Evolutionary conservation across 2,888 invertebrate species (phyloP), one percentile per base, ranked within the genome.

Genomic region (Cerastis leucographa): DNA sequence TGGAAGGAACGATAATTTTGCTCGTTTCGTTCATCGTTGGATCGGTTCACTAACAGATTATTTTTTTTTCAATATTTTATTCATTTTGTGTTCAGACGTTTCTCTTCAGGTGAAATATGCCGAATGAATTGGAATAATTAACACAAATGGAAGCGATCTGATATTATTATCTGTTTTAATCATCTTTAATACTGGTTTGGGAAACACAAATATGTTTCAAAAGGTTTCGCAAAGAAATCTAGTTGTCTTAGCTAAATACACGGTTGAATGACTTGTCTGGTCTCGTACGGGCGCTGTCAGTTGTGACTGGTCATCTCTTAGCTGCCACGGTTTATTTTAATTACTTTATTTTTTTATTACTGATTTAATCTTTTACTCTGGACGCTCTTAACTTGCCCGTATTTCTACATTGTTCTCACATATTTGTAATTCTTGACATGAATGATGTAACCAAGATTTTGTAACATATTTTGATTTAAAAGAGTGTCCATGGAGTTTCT

Each of bases 181-280:
- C 1, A 62, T 56, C 17, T 61, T 51, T 9, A 42, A 19, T 0
- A 11, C 17, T 25, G 12, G 25, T 17, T 29, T 22, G 22, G 8
- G 14, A 56, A 68, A 56, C 14, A 40, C 7, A 78, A 22, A 25
- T 54, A 54, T 78, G n/a, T 64, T 54, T n/a, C 22, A 29, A 29
- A 80, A 56, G 22, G 14, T 80, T 49, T 73, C 25, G 71, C 42
- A 17, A 44, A 59, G 51, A 29, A 74, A 61, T 51, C 19, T 51
- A 44, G n/a, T 51, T 42, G 19, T 75, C 14, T 29, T 22, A n/a
- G 35, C 40, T 49, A 81, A 61, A 67, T 54, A 17, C 12, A 19
- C 29, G 46, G 49, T 56, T 56, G n/a, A 46, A 62, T 22, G 25
- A 35, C 5, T 77, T 42, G 54, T 42, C 17, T 66, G 35, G 25